Evolutionary conservation across 2,888 invertebrate species (phyloP).

Genomic region (Griposia aprilina): DNA sequence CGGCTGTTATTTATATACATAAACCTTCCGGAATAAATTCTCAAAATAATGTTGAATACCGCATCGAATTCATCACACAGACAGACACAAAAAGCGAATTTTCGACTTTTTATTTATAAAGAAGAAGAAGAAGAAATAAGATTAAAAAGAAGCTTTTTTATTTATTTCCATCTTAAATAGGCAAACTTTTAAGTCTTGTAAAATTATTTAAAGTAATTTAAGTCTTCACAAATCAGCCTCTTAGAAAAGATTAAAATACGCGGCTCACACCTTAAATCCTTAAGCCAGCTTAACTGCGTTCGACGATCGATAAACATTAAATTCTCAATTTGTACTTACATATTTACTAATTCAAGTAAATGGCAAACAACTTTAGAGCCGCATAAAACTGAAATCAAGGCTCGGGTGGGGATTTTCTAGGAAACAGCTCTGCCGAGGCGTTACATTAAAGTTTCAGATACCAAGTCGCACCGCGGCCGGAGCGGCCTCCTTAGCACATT

Average conservation of each 20-base stretch:
- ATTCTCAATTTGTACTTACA: constrained; percentile 56
- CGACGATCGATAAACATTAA: constrained; percentile 50
- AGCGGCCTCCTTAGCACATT: constrained; percentile 75
- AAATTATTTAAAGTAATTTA: constrained; percentile 12
- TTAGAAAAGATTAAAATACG: constrained; percentile 36
- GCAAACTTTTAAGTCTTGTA: too few species aligned
- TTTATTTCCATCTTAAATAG: background rate
- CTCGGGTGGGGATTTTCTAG: constrained; percentile 77
- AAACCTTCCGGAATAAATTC: background rate
- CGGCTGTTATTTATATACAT: background rate
- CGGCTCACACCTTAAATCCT: constrained; percentile 35
- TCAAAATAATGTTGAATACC: background rate
- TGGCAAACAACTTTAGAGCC: constrained; percentile 78
- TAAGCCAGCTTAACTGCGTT: constrained; percentile 44
- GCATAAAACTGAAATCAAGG: constrained; percentile 83
- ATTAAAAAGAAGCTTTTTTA: background rate
- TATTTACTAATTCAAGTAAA: constrained; percentile 78
- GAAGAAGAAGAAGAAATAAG: too few species aligned
- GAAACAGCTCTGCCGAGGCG: constrained; percentile 75
- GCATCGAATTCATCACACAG: background rate
- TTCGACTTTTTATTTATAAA: background rate
- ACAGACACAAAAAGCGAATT: background rate
- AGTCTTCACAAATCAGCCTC: constrained; percentile 24
- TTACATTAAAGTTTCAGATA: constrained; percentile 85
- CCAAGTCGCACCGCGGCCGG: constrained; percentile 67